Evolutionary conservation across 2,888 invertebrate species (phyloP), one percentile per base, ranked within the genome.

Genomic region (Eupithecia inturbata): DNA sequence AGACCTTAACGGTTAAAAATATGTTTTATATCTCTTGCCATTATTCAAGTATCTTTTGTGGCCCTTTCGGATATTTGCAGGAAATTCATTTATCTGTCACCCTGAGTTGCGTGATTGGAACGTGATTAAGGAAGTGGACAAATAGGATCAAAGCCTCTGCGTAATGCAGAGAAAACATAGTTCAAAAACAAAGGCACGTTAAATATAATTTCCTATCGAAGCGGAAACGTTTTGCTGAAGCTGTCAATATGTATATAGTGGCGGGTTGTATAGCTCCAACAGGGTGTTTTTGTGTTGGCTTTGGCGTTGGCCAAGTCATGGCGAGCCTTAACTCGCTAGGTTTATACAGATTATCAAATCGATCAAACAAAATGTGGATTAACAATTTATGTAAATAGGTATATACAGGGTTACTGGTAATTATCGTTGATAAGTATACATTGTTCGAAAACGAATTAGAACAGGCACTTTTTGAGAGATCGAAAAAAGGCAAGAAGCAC

Each of bases 101-200:
- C 66, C 64, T 63, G 71, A 66, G 71, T 72, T 66, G 36, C 33
- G 26, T 57, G 67, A 75, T 75, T 75, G 75, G 33, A 64, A 75
- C 72, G 71, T 75, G 72, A 78, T 78, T 76, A 74, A 74, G 76
- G 77, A 73, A 75, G 62, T 49, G 36, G 28, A 36, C 62, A 67
- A 69, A 74, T 67, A 19, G 28, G 41, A 75, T 33, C 66, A 75
- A 75, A 31, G 31, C 12, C 39, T 19, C 12, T 26, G 12, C 16
- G 26, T 36, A 6, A 53, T 6, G 39, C 53, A 62, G 16, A 31
- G 16, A 19, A 19, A n/a, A n/a, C n/a, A n/a, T 14, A 7, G 31
- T 31, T 31, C 5, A 3, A 19, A 31, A 62, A 31, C 19, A 62
- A 57, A 57, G 14, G 57, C 12, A 26, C 22, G 57, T 49, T 26